phyloP scores from a whole-genome alignment of 2,113 vertebrate species.

The Hystrix brachyura region DNA sequence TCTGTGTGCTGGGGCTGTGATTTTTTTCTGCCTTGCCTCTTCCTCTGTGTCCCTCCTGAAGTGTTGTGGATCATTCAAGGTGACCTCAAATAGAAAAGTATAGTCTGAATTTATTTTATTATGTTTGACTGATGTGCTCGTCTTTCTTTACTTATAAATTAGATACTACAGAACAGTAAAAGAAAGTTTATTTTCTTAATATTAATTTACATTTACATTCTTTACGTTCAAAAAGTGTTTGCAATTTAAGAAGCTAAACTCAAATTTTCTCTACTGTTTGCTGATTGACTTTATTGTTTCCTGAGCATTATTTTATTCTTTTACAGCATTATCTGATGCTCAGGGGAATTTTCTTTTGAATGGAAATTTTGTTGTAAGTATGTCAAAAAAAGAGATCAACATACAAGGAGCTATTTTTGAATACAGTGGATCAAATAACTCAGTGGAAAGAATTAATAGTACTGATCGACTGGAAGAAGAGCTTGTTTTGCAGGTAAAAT shows the following conservation, averaged over 20 bases:
- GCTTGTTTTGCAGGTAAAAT: slow-evolving; percentile 93
- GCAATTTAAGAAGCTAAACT: slow-evolving; percentile 44
- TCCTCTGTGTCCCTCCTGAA: background rate
- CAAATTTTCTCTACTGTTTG: background rate
- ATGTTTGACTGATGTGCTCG: background rate
- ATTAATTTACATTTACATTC: background rate
- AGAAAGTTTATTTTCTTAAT: background rate
- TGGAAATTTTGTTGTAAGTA: slow-evolving; percentile 98
- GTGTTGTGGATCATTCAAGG: background rate
- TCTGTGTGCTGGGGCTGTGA: background rate
- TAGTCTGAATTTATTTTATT: background rate
- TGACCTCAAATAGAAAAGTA: background rate
- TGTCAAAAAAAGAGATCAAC: slow-evolving; percentile 96
- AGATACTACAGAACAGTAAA: background rate
- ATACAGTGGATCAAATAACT: slow-evolving; percentile 96
- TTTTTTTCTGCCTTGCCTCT: background rate
- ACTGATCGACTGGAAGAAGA: slow-evolving; percentile 95
- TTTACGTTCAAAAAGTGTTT: background rate
- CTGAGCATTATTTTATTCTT: slow-evolving; percentile 68
- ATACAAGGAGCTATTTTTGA: slow-evolving; percentile 94
- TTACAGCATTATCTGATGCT: slow-evolving; percentile 94
- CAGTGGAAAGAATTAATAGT: slow-evolving; percentile 96
- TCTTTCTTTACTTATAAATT: background rate
- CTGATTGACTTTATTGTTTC: slow-evolving; percentile 50
- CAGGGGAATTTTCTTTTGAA: slow-evolving; percentile 96